A percentile compares a stretch with the other conserved stretches of the same genome.
Evolutionary conservation across 2,113 vertebrate genomes (phyloP).

Genomic region (Myocastor coypus): DNA sequence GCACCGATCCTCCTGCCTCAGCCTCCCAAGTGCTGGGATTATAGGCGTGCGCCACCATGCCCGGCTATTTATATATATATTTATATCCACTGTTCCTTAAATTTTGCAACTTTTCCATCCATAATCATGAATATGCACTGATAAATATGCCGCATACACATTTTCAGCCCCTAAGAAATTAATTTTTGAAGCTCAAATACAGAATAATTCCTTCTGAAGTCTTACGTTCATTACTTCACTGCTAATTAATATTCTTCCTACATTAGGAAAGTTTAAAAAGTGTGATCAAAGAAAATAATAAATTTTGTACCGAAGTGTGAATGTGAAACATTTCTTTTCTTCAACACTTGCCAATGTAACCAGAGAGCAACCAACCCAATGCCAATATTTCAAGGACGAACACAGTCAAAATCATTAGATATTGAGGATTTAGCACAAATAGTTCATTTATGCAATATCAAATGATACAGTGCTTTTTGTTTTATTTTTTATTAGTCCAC

Average conservation of each 20-base stretch:
- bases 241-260: not conserved
- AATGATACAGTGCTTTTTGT: not conserved
- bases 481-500: not conserved
- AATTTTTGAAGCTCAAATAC: not conserved
- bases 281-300: not conserved
- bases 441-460: not conserved
- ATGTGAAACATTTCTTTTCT: constrained; percentile 32
- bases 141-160: not conserved
- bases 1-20: too few relatives aligned
- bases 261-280: constrained; percentile 23
- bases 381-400: not conserved
- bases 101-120: not conserved
- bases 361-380: not conserved
- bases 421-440: not conserved
- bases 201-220: not conserved
- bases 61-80: too few relatives aligned
- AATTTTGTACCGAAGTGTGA: not conserved
- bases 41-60: too few relatives aligned
- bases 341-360: not conserved
- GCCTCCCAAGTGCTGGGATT: too few relatives aligned
- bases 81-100: not conserved
- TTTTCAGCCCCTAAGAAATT: not conserved
- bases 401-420: not conserved
- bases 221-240: not conserved
- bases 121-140: constrained; percentile 24